phyloP scores from a whole-genome alignment of 2,888 invertebrate species.

The Latrodectus elegans region DNA sequence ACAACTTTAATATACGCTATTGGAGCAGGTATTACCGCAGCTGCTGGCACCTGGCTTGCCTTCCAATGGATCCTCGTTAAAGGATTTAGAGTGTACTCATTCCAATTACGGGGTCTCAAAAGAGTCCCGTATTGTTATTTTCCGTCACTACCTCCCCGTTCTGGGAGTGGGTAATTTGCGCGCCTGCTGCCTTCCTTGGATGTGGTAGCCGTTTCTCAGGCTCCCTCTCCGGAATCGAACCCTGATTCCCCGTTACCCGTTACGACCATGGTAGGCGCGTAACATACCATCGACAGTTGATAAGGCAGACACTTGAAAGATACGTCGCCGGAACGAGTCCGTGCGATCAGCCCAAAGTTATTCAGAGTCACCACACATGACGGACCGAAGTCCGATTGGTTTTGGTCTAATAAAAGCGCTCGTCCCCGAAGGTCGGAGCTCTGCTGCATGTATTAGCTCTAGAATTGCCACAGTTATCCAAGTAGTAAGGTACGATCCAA shows the following conservation, averaged over 20 bases:
- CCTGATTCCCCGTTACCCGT: slow-evolving; percentile 85
- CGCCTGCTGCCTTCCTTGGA: slow-evolving; percentile 81
- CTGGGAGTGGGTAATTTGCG: slow-evolving; percentile 79
- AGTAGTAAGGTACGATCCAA: slow-evolving; percentile 50
- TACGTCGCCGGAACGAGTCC: slow-evolving; percentile 55
- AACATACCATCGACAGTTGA: slow-evolving; percentile 79
- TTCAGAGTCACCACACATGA: slow-evolving; percentile 43
- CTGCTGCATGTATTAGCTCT: slow-evolving; percentile 52
- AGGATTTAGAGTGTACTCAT: slow-evolving; percentile 79
- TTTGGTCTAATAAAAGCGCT: too few species aligned
- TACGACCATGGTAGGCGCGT: slow-evolving; percentile 81
- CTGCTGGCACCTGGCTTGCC: slow-evolving; percentile 82
- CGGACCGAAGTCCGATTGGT: slow-evolving; percentile 11
- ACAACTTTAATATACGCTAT: too few species aligned
- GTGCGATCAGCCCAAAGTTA: slow-evolving; percentile 51
- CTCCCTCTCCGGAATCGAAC: slow-evolving; percentile 84
- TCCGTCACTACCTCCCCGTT: slow-evolving; percentile 80
- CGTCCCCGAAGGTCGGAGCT: slow-evolving; percentile 21
- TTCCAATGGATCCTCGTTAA: slow-evolving; percentile 81
- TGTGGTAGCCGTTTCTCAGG: slow-evolving; percentile 83
- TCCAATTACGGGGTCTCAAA: slow-evolving; percentile 79
- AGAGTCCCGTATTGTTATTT: slow-evolving; percentile 79
- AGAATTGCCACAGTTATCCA: slow-evolving; percentile 54
- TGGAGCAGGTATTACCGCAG: too few species aligned
- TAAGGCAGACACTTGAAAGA: slow-evolving; percentile 75